Evolutionary conservation across 2,113 vertebrate genomes (phyloP), one percentile per base, ranked within the genome.

Genomic region (Pluvianellus socialis): DNA sequence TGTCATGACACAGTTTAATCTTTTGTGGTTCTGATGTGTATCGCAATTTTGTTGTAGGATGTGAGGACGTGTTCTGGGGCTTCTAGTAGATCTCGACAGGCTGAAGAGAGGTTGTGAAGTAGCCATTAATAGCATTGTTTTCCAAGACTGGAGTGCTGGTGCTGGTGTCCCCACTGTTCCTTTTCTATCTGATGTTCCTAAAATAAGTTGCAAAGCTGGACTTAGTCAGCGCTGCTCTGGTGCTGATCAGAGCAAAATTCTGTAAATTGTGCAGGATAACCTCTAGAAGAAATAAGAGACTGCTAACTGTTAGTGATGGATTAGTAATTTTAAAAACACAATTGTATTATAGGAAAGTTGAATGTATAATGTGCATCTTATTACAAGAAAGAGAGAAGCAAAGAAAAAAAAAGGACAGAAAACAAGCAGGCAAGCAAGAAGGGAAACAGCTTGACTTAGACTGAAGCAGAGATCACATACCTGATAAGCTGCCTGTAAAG

Each of bases 371-470:
- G 7, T 50, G 17, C 15, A 12, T 75, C 40, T 65, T 88, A 61
- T 22, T 76, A 16, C 63, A 74, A 91, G 42, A 86, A 76, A 80
- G 40, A 79, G 61, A 90, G 24, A 52, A 71, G 23, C 24, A 72
- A 74, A 66, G 14, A 71, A 32, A 68, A 44, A 27, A 59, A 27
- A 9, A 10, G 4, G 10, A 49, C 33, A 45, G 59, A 88, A 68
- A 84, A 59, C 7, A 96, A 92, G 50, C 86, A 77, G 76, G n/a
- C 42, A 70, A 76, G 50, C 56, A 72, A 76, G 65, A 49, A 84
- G 28, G 24, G 90, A 71, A 97, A 68, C 79, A 87, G 77, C 76
- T 65, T 92, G 59, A 19, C n/a, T 76, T 94, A 91, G 91, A 81
- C 70, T 74, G 70, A 62, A 94, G 93, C 71, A 88, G 53, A 79